Base-by-base conservation (phyloP, 2,797 vertebrate species). In the Xenops minutus region DNA sequence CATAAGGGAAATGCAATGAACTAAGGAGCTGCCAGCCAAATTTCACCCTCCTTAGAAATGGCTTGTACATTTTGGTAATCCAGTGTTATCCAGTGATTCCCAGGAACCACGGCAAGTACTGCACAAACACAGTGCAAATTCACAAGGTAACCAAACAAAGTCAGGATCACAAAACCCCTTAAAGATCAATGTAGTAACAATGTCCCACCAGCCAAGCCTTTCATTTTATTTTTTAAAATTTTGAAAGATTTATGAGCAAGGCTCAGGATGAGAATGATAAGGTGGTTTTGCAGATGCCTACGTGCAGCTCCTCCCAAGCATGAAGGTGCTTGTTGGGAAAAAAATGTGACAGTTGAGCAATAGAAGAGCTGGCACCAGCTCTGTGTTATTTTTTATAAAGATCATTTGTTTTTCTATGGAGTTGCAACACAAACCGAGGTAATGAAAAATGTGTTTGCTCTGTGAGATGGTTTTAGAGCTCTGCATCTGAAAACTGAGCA, bases 241-340 rank as follows among this genome's bases (percentile, higher is more conserved):
- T 44, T 58, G 7, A 58, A 54, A 66, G 3, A 72, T 90, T 94
- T 79, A 82, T 0, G 12, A 90, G 71, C 11, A 17, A 39, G 64
- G 37, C 64, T 10, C 10, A 8, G 11, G 23, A 43, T 15, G 9
- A 64, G 64, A 68, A 77, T 12, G 29, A 49, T 6, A 37, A 69
- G 34, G 32, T 59, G 30, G 56, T 72, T 92, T 56, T 67, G 63
- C 88, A 84, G 80, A 78, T 90, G 76, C 43, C 51, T 75, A 64
- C 16, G 0, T 24, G 43, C 76, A 94, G 88, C 68, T 86, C 69
- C 59, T 93, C 80, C 59, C 63, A 64, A 76, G 88, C 86, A 56
- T 69, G 84, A 94, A 96, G 92, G 91, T 92, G 74, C 92, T 91
- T 80, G 93, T 71, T 79, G 29, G 39, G 82, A 68, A 75, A 87